Evolutionary conservation across 2,113 vertebrate genomes (phyloP), one percentile per base, ranked within the genome.

Genomic region (Eidolon helvum): DNA sequence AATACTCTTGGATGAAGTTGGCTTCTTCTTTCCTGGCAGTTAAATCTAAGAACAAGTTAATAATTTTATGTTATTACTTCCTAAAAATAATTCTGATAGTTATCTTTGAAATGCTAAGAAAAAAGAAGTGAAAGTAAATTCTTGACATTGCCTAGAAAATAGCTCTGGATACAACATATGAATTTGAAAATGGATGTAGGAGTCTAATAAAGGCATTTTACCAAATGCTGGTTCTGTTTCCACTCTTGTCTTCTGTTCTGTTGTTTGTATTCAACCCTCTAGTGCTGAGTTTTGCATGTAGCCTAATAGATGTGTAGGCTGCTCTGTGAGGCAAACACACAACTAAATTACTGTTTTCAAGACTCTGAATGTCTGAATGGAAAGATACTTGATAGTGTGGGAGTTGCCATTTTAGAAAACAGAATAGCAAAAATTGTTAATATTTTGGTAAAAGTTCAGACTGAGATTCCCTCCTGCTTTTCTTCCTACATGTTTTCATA

Each of bases 391-490:
- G 75, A 50, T 80, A 86, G 79, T 57, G 95, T 94, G 59, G 90
- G 88, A 97, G 66, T 61, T 95, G 26, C 87, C 94, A 96, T 94
- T 96, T 80, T 90, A 84, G 95, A 94, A 97, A 95, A 26, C 0
- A 95, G 38, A 95, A 95, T 38, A 91, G 91, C 59, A 91, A 95
- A 96, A 57, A 74, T 94, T 97, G 94, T 93, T 95, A 94, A 91
- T 97, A 28, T 87, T 95, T 96, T 91, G 94, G 86, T 96, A 74
- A 94, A 97, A 96, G 78, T 91, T 97, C 94, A 79, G 97, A 40
- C 55, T 96, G 19, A 19, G 18, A 1, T 80, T 22, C 80, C 89
- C 30, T 77, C 71, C 71, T 89, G 11, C 21, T 90, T 43, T 75
- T 90, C 82, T 95, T 92, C 96, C 89, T 93, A 28, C 12, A 63